Conservation (phyloP, 2,113 vertebrate species). For the Lathamus discolor region DNA sequence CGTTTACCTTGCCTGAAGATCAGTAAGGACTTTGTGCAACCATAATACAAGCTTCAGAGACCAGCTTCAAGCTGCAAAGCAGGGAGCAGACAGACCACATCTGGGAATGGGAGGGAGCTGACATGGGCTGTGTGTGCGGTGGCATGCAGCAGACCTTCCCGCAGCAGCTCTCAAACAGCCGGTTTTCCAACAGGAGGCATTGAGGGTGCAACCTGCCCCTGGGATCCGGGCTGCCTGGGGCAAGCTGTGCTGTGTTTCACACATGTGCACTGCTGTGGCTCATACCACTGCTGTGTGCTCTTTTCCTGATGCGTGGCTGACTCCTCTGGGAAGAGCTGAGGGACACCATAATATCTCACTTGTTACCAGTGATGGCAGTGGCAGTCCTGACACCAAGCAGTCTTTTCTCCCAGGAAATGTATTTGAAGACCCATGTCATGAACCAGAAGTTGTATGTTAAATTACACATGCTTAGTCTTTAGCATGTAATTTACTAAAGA, state of each 20-base stretch:
- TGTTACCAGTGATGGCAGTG: not conserved
- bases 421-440: not conserved
- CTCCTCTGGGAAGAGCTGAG: not conserved
- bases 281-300: not conserved
- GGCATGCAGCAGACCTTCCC: accelerated
- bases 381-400: not conserved
- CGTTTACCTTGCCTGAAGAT: not conserved
- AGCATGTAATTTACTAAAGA: not conserved
- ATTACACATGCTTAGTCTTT: not conserved
- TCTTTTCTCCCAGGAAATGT: not conserved
- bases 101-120: not conserved
- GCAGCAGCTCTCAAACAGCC: accelerated
- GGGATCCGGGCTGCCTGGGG: accelerated
- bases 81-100: not conserved
- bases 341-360: not conserved
- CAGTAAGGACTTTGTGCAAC: not conserved
- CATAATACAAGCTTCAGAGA: not conserved
- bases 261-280: accelerated
- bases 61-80: not conserved
- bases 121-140: too few species aligned
- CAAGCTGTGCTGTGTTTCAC: not conserved
- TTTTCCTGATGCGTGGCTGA: accelerated
- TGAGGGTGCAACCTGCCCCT: accelerated
- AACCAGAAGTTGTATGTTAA: not conserved
- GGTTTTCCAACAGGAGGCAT: not conserved